These are phyloP conservation scores for Craniophora ligustri DNA, from an alignment of 2,888 invertebrate species.

Conservation along the genomic window DNA sequence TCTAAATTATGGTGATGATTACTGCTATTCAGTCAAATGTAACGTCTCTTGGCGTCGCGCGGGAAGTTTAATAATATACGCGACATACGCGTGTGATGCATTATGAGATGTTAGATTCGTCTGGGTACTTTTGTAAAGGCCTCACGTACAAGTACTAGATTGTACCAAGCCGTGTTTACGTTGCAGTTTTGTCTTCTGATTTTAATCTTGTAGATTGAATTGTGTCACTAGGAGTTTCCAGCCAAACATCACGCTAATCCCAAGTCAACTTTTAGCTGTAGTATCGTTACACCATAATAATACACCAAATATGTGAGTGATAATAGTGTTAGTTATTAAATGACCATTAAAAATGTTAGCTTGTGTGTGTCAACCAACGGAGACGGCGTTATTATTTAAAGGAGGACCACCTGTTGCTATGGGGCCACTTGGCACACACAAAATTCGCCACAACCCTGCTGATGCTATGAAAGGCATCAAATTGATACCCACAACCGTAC, in stretches of 20 bases:
- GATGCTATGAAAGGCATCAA: constrained; percentile 77
- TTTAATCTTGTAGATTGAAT: constrained; percentile 10
- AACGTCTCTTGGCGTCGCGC: constrained; percentile 26
- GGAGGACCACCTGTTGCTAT: constrained; percentile 86
- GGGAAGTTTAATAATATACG: constrained; percentile 48
- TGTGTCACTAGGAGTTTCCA: constrained; percentile 58
- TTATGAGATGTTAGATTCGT: constrained; percentile 27
- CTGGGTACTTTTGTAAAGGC: constrained; percentile 7
- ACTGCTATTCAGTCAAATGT: constrained; percentile 38
- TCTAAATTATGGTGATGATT: constrained; percentile 41
- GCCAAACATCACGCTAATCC: constrained; percentile 45
- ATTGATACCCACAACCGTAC: constrained; percentile 70
- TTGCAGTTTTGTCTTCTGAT: constrained; percentile 9
- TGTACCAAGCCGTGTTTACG: constrained; percentile 10
- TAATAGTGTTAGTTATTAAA: constrained; percentile 70
- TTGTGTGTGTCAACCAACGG: constrained; percentile 91
- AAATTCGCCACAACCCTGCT: constrained; percentile 74
- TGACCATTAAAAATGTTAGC: constrained; percentile 89
- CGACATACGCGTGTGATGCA: constrained; percentile 27
- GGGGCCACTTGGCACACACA: constrained; percentile 86
- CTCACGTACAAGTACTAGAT: constrained; percentile 13
- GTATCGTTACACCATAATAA: constrained; percentile 29
- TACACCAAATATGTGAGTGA: constrained; percentile 75
- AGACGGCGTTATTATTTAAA: constrained; percentile 86
- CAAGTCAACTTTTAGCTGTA: constrained; percentile 6